Base-by-base conservation (phyloP, 2,888 invertebrate genomes). In the Athripsodes cinereus region DNA sequence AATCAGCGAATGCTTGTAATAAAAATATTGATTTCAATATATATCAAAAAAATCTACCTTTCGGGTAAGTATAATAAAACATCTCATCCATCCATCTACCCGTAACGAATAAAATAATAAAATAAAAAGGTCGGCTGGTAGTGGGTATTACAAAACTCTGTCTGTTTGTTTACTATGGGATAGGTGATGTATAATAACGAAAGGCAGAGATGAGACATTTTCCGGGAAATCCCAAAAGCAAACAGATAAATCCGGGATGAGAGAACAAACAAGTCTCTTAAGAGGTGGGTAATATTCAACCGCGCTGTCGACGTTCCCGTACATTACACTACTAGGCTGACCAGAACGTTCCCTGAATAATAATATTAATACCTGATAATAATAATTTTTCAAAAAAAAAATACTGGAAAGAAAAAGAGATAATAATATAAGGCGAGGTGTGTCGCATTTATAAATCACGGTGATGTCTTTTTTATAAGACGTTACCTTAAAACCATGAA, bases 191-290 rank as follows among this genome's bases (percentile, higher is more conserved):
- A 40, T n/a, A 40, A 40, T 13, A n/a, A n/a, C n/a, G n/a, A 8
- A 40, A 40, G 40, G 40, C 13, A n/a, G 40, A 40, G 40, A 40
- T 16, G 40, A 40, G 40, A 16, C 40, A 40, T 62, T 21, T 60
- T 44, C 49, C 47, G 21, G 13, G 22, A 54, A 55, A 62, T 52
- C 59, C 59, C 55, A 10, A 31, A 21, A 59, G 34, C 53, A 62
- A 62, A 62, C 59, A 59, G 49, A 59, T 59, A 59, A 61, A 61
- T 58, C 56, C 56, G 3, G 53, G 56, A 34, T n/a, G 52, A 21
- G 55, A 34, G 55, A 59, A 59, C 58, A 61, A 57, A 10, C 50
- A 47, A 47, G 21, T 20, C 21, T 40, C 26, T 26, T 26, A 26
- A 26, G 26, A 26, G 26, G 10, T 10, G 26, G 26, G 26, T 10